Conservation (phyloP, 2,113 vertebrate species). For the Recurvirostra avosetta region DNA sequence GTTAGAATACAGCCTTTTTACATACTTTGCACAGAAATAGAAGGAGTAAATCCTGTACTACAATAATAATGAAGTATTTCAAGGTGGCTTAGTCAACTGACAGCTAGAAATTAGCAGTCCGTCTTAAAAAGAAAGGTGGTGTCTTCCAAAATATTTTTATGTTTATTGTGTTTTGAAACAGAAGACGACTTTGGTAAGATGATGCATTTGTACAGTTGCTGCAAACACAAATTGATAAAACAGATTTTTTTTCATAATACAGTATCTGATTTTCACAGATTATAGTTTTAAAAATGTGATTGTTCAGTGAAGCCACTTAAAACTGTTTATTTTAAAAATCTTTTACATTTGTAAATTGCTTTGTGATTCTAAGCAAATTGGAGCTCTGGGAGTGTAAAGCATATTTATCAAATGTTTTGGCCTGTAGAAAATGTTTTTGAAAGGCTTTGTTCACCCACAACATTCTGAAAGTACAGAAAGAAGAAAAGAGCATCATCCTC, state of each 20-base stretch:
- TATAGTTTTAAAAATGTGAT: not conserved
- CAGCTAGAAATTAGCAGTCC: not conserved
- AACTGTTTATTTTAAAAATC: not conserved
- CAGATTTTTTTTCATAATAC: not conserved
- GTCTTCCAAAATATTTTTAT: not conserved
- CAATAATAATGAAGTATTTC: not conserved
- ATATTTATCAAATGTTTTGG: not conserved
- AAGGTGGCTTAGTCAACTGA: not conserved
- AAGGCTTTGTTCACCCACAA: not conserved
- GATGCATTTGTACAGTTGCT: not conserved
- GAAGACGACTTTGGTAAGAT: not conserved
- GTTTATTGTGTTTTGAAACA: not conserved
- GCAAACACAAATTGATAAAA: not conserved
- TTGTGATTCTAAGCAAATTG: not conserved
- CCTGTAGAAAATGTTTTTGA: not conserved
- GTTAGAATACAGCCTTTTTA: not conserved
- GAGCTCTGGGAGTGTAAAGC: not conserved
- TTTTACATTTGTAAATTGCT: not conserved
- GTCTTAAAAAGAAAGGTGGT: not conserved
- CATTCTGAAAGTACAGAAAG: not conserved
- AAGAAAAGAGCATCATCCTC: not conserved
- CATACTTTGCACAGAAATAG: not conserved
- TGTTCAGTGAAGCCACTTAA: not conserved
- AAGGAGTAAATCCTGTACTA: not conserved
- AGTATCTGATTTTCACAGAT: not conserved